A percentile compares a stretch with the other conserved stretches of the same genome.
Conservation (phyloP, 2,113 vertebrate species). For the Engraulis encrasicolus region DNA sequence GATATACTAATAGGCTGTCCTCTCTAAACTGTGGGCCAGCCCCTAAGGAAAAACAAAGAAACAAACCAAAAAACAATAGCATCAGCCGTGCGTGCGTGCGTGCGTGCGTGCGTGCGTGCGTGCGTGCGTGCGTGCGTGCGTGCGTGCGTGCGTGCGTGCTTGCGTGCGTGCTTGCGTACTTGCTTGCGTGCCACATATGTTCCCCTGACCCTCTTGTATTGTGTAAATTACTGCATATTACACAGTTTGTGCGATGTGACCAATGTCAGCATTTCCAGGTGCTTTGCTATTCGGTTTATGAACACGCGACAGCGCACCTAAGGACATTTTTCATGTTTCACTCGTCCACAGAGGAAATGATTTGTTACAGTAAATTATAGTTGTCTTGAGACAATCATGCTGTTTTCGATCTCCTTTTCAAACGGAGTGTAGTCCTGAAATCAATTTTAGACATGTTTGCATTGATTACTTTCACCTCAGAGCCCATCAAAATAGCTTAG, state of each 20-base stretch:
- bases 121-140: background rate
- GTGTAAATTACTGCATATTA: constrained; percentile 1
- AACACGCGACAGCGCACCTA: background rate
- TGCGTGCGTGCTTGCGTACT: background rate
- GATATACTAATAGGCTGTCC: no score
- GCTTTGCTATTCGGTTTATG: background rate
- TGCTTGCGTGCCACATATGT: background rate
- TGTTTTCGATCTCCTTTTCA: background rate
- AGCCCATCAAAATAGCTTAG: no score
- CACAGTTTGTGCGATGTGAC: background rate
- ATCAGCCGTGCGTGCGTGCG: background rate
- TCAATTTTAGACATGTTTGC: background rate
- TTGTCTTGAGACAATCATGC: background rate
- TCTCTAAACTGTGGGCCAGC: no score
- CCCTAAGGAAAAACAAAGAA: no score
- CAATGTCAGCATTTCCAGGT: background rate
- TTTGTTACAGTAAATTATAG: no score
- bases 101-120: background rate
- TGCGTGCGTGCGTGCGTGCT: background rate
- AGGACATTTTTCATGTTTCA: background rate
- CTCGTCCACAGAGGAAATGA: no score
- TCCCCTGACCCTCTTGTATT: background rate
- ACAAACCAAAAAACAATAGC: no score
- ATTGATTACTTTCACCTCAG: background rate
- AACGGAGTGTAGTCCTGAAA: background rate